These are phyloP conservation scores for Sebastes matsubarae DNA, from an alignment of 2,797 vertebrate genomes.

Conservation along the genomic window DNA sequence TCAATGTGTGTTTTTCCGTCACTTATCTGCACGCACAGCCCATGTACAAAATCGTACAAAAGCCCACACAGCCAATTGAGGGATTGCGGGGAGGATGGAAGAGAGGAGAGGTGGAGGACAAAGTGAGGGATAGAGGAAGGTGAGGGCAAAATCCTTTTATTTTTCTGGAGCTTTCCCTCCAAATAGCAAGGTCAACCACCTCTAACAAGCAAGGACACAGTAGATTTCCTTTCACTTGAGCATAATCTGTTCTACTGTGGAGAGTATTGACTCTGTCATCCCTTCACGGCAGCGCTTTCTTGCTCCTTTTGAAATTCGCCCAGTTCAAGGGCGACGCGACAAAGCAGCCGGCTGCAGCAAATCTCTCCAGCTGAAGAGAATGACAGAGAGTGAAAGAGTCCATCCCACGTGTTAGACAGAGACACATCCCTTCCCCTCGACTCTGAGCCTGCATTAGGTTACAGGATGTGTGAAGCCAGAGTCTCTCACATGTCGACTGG, in stretches of 20 bases:
- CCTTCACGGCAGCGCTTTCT: conserved; percentile 28
- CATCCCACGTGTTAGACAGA: conserved; percentile 10
- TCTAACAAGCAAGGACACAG: conserved; percentile 4
- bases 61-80: conserved; percentile 35
- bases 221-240: conserved; percentile 22
- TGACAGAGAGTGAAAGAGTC: conserved; percentile 27
- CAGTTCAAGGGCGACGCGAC: conserved; percentile 61
- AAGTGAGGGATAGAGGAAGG: neutral
- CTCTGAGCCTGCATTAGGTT: conserved; percentile 34
- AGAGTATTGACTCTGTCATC: conserved; percentile 32
- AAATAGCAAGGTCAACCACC: conserved; percentile 6
- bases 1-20: conserved; percentile 46
- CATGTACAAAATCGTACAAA: conserved; percentile 33
- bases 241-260: conserved; percentile 22
- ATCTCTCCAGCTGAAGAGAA: conserved; percentile 50
- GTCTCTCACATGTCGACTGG: conserved; percentile 34
- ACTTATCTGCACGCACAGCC: conserved; percentile 63
- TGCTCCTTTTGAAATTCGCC: conserved; percentile 42
- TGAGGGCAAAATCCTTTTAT: conserved; percentile 23
- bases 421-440: conserved; percentile 11
- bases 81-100: conserved; percentile 14
- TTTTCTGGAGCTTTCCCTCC: neutral
- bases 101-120: conserved; percentile 5
- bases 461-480: conserved; percentile 44
- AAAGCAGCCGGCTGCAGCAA: conserved; percentile 52